Conservation (phyloP, 2,888 invertebrate species). For the Cerastoderma edule region DNA sequence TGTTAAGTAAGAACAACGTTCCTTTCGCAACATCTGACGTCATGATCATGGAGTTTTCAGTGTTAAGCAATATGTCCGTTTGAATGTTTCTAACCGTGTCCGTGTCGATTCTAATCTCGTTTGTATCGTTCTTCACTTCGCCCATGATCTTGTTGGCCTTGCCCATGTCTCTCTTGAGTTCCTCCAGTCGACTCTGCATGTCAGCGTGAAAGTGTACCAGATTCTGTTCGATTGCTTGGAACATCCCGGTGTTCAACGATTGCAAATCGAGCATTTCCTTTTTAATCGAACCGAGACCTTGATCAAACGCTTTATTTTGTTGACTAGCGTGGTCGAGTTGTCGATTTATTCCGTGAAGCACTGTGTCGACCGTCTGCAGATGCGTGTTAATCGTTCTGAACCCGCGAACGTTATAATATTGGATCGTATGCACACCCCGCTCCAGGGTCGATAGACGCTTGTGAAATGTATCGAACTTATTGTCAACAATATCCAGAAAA, state of each 20-base stretch:
- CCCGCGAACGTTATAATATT: slow-evolving; percentile 75
- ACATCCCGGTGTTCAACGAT: slow-evolving; percentile 64
- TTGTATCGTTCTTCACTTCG: slow-evolving; percentile 48
- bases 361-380: slow-evolving; percentile 64
- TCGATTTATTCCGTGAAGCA: slow-evolving; percentile 60
- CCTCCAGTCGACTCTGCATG: slow-evolving; percentile 34
- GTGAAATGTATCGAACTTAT: slow-evolving; percentile 74
- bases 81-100: slow-evolving; percentile 27
- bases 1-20: slow-evolving; percentile 21
- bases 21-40: slow-evolving; percentile 32
- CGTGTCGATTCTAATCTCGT: slow-evolving; percentile 26
- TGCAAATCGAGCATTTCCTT: slow-evolving; percentile 66
- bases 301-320: slow-evolving; percentile 56
- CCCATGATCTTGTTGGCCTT: slow-evolving; percentile 23
- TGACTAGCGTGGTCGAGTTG: slow-evolving; percentile 65
- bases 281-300: slow-evolving; percentile 57
- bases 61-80: slow-evolving; percentile 27
- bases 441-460: slow-evolving; percentile 70
- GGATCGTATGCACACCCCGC: slow-evolving; percentile 71
- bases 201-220: slow-evolving; percentile 57
- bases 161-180: slow-evolving; percentile 41
- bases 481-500: slow-evolving; percentile 73
- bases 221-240: slow-evolving; percentile 70
- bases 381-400: slow-evolving; percentile 72
- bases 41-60: slow-evolving; percentile 32